Evolutionary conservation across 2,888 invertebrate species (phyloP).

Genomic region (Xestia c-nigrum): DNA sequence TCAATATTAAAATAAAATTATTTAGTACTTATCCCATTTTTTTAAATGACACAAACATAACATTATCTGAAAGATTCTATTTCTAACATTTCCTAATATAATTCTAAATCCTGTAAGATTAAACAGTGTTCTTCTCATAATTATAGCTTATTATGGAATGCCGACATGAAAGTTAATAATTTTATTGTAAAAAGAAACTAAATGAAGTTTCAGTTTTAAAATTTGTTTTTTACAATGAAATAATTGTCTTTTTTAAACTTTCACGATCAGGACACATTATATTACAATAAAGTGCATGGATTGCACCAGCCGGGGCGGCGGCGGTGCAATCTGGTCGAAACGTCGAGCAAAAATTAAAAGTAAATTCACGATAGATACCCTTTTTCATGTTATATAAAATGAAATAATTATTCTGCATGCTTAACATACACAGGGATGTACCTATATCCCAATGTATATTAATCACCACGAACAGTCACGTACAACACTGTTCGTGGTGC

Average conservation of each 20-base stretch:
- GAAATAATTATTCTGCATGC: not conserved
- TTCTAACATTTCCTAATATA: constrained; percentile 1
- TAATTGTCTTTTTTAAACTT: too few species aligned
- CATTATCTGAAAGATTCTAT: constrained; percentile 15
- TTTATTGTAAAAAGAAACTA: not conserved
- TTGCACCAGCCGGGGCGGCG: too few species aligned
- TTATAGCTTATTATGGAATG: not conserved
- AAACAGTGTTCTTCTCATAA: constrained; percentile 6
- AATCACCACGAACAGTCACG: too few species aligned
- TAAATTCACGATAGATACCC: too few species aligned
- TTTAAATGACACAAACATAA: constrained; percentile 35
- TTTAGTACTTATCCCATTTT: constrained; percentile 20
- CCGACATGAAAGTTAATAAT: not conserved
- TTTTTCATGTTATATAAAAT: not conserved
- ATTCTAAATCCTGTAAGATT: not conserved
- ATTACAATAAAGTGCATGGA: too few species aligned
- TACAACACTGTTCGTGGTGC: too few species aligned
- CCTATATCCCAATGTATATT: too few species aligned
- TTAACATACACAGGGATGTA: not conserved
- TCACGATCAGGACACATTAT: too few species aligned
- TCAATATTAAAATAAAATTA: constrained; percentile 16
- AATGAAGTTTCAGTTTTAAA: not conserved
- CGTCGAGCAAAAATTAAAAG: too few species aligned
- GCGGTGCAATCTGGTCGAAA: too few species aligned
- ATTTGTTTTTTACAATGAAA: not conserved